Evolutionary conservation across 2,113 vertebrate genomes (phyloP).

Genomic region (Suricata suricatta): DNA sequence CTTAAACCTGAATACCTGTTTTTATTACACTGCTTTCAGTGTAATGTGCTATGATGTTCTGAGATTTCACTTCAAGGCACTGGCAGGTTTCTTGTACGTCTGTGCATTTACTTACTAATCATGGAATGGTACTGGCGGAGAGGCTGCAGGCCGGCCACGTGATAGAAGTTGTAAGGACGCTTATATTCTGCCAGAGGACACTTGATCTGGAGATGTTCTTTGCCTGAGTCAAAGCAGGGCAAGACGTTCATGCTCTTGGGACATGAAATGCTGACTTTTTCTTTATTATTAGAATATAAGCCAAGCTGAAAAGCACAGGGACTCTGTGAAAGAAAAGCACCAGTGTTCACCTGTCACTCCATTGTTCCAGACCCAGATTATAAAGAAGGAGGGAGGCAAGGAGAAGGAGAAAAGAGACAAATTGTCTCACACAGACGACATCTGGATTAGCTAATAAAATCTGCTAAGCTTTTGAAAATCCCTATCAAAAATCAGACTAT

Average conservation of each 20-base stretch:
- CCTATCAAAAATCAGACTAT: constrained; percentile 70
- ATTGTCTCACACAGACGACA: background rate
- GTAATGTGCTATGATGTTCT: background rate
- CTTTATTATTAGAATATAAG: background rate
- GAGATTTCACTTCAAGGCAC: constrained; percentile 60
- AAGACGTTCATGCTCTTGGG: background rate
- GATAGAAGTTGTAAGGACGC: background rate
- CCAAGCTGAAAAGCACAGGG: background rate
- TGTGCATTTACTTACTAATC: background rate
- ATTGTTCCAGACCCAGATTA: background rate
- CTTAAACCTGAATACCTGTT: constrained; percentile 37
- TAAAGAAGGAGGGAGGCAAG: background rate
- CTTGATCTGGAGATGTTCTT: background rate
- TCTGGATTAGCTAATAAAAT: constrained; percentile 69
- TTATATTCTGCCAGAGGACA: background rate
- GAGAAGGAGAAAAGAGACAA: background rate
- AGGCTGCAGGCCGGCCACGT: background rate
- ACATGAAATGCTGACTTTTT: background rate
- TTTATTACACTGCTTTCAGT: constrained; percentile 33
- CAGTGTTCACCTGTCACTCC: background rate
- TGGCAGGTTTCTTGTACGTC: background rate
- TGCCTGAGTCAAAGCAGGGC: background rate
- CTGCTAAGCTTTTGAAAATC: constrained; percentile 65
- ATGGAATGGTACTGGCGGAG: accelerated
- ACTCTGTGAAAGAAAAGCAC: background rate